Conservation (phyloP, 2,888 invertebrate species). For the Tuta absoluta region DNA sequence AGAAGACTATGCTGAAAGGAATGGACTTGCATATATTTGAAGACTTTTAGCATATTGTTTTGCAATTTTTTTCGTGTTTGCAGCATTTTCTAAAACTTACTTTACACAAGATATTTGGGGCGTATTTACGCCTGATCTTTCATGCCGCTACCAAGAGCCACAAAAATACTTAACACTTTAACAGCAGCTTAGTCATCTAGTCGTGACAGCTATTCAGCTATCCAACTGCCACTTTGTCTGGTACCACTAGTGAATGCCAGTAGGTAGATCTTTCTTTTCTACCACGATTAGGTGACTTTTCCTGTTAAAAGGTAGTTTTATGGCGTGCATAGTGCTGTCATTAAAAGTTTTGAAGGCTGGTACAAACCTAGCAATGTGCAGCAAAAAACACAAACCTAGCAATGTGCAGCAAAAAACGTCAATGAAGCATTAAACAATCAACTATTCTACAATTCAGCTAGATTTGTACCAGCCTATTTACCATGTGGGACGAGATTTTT, state of each 20-base stretch:
- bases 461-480: not conserved
- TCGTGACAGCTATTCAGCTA: too few species aligned
- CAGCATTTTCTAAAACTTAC: not conserved
- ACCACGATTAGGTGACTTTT: too few species aligned
- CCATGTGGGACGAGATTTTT: not conserved
- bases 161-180: not conserved
- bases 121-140: not conserved
- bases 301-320: not conserved
- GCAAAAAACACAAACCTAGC: not conserved
- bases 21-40: not conserved
- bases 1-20: not conserved
- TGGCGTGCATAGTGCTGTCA: not conserved
- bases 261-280: too few species aligned
- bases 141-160: not conserved
- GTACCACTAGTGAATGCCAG: too few species aligned
- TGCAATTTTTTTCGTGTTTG: not conserved
- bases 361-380: not conserved
- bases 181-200: too few species aligned
- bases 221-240: not conserved
- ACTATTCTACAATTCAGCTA: not conserved
- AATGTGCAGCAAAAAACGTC: not conserved
- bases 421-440: too few species aligned
- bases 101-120: not conserved
- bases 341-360: not conserved
- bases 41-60: not conserved